These are phyloP conservation scores for Capromys pilorides DNA, from an alignment of 2,797 vertebrate species.

Conservation along the genomic window DNA sequence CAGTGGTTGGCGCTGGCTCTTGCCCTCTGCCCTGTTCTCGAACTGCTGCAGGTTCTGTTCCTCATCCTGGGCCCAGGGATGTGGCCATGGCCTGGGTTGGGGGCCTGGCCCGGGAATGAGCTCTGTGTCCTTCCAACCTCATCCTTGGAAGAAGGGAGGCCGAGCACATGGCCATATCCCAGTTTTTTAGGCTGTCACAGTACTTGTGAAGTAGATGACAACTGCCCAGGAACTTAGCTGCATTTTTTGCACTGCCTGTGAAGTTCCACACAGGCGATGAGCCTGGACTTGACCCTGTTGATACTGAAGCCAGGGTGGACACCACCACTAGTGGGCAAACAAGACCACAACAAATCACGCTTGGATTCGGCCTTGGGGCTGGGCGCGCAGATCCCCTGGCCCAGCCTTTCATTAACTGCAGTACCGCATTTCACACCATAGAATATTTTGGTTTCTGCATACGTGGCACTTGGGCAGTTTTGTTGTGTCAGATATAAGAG, in stretches of 20 bases:
- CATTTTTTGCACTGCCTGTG: neutral
- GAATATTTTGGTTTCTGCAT: conserved; percentile 13
- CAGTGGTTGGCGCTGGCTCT: neutral
- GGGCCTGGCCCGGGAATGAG: neutral
- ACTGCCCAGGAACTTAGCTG: conserved; percentile 4
- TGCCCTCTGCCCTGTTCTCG: neutral
- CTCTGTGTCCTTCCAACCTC: neutral
- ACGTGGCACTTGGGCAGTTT: neutral
- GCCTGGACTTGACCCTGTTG: neutral
- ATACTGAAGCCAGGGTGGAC: neutral
- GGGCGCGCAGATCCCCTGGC: neutral
- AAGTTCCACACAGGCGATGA: neutral
- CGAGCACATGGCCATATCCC: neutral
- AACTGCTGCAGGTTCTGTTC: neutral
- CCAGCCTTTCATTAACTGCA: neutral
- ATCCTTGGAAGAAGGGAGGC: neutral
- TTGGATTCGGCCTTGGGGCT: neutral
- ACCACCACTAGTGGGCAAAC: neutral
- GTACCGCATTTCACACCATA: neutral
- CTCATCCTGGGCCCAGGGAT: neutral
- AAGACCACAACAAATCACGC: neutral
- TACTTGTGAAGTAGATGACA: neutral
- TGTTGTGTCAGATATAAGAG: neutral
- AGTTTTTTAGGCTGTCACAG: neutral
- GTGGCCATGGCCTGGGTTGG: neutral